These are phyloP conservation scores for Metacarcinus magister DNA, from an alignment of 2,888 invertebrate species.

Conservation along the genomic window DNA sequence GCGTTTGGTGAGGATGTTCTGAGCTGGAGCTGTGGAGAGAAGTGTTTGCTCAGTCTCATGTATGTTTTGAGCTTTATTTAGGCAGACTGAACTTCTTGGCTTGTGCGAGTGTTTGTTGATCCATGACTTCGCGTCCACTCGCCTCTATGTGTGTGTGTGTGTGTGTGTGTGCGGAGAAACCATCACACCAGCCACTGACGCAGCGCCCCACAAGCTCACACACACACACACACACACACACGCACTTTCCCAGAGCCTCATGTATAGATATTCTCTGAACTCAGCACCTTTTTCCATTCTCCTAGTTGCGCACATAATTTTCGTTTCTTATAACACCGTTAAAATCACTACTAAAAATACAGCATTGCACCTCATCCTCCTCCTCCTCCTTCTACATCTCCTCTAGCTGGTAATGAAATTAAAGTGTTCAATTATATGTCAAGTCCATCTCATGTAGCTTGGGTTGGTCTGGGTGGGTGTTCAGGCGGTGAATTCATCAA, in stretches of 20 bases:
- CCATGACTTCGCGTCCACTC: neutral
- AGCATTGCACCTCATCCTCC: neutral
- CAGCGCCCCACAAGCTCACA: too few species aligned
- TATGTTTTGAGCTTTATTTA: neutral
- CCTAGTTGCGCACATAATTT: neutral
- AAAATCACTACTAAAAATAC: neutral
- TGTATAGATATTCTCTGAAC: neutral
- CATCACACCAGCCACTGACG: too few species aligned
- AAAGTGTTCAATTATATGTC: neutral
- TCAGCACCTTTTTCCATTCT: neutral
- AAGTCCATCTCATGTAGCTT: neutral
- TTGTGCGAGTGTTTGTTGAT: neutral
- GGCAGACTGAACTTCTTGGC: neutral
- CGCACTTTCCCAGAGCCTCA: neutral
- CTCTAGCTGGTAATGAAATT: neutral
- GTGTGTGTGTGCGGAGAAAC: neutral
- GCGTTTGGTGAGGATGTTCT: neutral
- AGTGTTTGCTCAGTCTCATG: neutral
- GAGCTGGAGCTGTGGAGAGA: neutral
- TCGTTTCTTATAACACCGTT: neutral
- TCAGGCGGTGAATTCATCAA: neutral
- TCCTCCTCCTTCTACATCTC: constrained; percentile 7
- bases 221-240: neutral
- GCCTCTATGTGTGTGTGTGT: neutral
- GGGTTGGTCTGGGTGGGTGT: neutral